Percentiles rank a stretch among this genome's conserved stretches.
phyloP scores from a whole-genome alignment of 2,113 vertebrate species.

The Coturnix japonica region DNA sequence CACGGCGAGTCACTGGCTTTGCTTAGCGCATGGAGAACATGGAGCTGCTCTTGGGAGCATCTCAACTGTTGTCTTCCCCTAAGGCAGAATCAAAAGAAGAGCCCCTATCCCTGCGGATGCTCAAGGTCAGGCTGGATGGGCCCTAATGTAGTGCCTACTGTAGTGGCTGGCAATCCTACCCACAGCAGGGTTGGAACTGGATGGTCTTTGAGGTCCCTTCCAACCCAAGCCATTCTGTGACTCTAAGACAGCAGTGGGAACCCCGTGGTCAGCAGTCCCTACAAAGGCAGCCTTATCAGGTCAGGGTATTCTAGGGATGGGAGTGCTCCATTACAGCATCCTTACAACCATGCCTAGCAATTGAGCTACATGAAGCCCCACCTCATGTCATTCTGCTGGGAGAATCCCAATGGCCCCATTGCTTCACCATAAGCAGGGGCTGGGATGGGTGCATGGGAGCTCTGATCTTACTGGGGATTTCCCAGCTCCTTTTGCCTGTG shows the following conservation, averaged over 20 bases:
- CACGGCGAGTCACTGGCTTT: neutral
- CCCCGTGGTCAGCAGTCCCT: rapidly evolving
- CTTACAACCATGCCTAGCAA: neutral
- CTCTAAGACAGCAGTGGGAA: neutral
- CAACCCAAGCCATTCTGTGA: no score
- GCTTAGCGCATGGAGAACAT: neutral
- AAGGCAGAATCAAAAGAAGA: neutral
- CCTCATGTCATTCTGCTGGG: rapidly evolving
- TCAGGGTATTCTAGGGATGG: neutral
- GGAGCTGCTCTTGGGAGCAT: neutral
- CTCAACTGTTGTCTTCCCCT: neutral
- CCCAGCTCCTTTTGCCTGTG: neutral
- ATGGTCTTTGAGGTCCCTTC: no score
- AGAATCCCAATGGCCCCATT: neutral
- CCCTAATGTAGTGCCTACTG: no score
- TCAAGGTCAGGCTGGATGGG: no score
- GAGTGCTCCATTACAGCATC: neutral
- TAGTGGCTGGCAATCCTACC: no score
- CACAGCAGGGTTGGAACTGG: no score
- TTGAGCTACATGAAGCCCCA: rapidly evolving
- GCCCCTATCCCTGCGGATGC: no score
- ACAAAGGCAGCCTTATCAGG: neutral
- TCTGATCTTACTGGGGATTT: rapidly evolving
- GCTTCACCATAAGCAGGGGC: rapidly evolving
- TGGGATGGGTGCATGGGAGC: rapidly evolving